Evolutionary conservation across 23 tunicate genomes (phyloP).

Genomic region (Ciona savignyi): DNA sequence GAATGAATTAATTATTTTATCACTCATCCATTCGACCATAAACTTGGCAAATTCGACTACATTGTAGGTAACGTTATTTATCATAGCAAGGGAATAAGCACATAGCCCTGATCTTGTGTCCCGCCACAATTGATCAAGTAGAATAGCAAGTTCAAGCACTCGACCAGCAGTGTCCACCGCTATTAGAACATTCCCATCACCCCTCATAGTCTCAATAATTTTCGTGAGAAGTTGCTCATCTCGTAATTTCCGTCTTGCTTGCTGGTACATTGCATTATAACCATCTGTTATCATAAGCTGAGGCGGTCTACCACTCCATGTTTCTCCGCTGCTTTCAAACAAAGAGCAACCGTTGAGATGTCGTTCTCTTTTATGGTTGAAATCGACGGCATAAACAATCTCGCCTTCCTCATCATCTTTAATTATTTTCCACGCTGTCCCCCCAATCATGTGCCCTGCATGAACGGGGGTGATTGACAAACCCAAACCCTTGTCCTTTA

Average conservation of each 20-base stretch:
- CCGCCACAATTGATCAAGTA: slow-evolving; percentile 85
- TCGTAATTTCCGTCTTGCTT: slow-evolving; percentile 67
- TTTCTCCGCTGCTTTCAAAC: slow-evolving; percentile 47
- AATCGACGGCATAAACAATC: slow-evolving; percentile 91
- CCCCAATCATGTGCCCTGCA: slow-evolving; percentile 96
- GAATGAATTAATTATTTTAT: slow-evolving; percentile 76
- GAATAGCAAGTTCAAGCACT: slow-evolving; percentile 91
- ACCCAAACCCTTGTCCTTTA: slow-evolving; percentile 85
- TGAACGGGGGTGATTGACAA: slow-evolving; percentile 91
- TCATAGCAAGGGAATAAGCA: slow-evolving; percentile 89
- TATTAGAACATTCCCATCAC: slow-evolving; percentile 90
- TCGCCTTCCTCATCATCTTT: slow-evolving; percentile 98
- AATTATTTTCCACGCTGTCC: slow-evolving; percentile 94
- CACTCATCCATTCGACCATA: slow-evolving; percentile 99
- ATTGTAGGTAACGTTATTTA: slow-evolving; percentile 86
- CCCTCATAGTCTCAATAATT: slow-evolving; percentile 75
- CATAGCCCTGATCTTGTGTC: slow-evolving; percentile 65
- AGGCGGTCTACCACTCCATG: slow-evolving; percentile 59
- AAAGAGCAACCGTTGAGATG: slow-evolving; percentile 82
- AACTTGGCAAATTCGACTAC: slow-evolving; percentile 90
- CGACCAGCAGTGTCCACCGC: slow-evolving; percentile 97
- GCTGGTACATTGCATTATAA: slow-evolving; percentile 76
- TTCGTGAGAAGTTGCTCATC: slow-evolving; percentile 77
- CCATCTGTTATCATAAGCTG: slow-evolving; percentile 94
- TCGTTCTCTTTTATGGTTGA: slow-evolving; percentile 88